These are phyloP conservation scores for Enteromius paludinosus DNA, from an alignment of 2,797 vertebrate genomes.

Conservation along the genomic window DNA sequence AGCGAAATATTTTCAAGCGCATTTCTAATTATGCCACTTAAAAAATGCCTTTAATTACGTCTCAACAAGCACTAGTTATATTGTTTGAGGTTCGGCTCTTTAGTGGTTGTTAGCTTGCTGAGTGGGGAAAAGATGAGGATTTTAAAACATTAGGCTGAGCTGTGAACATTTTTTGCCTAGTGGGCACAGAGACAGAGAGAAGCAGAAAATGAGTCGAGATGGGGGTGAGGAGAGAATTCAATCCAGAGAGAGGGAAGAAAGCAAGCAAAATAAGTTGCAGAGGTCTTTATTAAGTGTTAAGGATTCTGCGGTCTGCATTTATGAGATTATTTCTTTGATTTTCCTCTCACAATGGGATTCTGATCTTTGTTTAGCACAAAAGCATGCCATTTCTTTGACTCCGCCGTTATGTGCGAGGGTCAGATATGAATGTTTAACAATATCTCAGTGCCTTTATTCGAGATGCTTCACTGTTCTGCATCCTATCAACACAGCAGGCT, in stretches of 20 bases:
- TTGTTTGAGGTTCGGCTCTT: constrained; percentile 32
- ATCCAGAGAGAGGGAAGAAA: background rate
- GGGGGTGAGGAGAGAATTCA: background rate
- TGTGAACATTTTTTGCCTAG: constrained; percentile 26
- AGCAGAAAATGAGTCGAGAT: constrained; percentile 26
- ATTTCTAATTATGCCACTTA: constrained; percentile 34
- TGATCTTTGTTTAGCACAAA: constrained; percentile 8
- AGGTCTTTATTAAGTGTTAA: constrained; percentile 59
- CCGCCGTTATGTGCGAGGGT: constrained; percentile 10
- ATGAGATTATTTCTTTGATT: constrained; percentile 54
- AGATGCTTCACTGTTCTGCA: constrained; percentile 11
- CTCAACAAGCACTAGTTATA: constrained; percentile 13
- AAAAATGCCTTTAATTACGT: constrained; percentile 24
- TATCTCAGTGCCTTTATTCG: constrained; percentile 25
- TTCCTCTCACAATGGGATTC: constrained; percentile 60
- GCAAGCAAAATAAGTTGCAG: constrained; percentile 1
- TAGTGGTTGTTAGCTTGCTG: constrained; percentile 20
- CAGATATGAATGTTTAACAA: constrained; percentile 25
- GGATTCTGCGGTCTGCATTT: constrained; percentile 52
- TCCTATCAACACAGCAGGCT: constrained; percentile 21
- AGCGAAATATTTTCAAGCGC: background rate
- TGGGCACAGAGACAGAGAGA: constrained; percentile 37
- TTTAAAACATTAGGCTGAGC: constrained; percentile 42
- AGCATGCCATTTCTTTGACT: constrained; percentile 17
- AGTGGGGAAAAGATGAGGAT: constrained; percentile 2